phyloP scores from a whole-genome alignment of 1,140 invertebrate genomes.

The Bombus balteatus region DNA sequence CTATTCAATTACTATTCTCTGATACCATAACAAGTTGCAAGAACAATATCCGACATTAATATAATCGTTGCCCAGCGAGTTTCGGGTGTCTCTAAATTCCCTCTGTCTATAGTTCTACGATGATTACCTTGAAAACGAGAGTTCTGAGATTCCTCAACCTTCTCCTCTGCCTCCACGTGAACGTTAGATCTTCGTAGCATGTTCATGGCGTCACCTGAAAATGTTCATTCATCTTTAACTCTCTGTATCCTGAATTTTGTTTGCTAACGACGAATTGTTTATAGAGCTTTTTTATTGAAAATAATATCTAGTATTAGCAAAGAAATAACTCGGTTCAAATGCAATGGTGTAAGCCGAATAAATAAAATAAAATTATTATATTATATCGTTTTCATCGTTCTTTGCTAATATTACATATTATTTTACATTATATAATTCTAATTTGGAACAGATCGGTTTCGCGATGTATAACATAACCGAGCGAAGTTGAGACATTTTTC shows the following conservation, averaged over 20 bases:
- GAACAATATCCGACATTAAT: background rate
- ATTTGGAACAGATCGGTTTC: background rate
- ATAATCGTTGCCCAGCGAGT: background rate
- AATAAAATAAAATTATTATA: background rate
- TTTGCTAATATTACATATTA: background rate
- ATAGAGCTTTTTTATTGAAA: background rate
- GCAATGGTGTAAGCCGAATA: too few relatives aligned
- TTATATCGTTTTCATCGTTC: background rate
- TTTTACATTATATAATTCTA: background rate
- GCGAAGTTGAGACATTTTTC: background rate
- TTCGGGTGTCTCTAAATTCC: background rate
- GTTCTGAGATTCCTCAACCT: slow-evolving; percentile 25
- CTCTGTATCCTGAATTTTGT: background rate
- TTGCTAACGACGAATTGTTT: background rate
- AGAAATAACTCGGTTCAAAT: too few relatives aligned
- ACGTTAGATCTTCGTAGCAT: slow-evolving; percentile 67
- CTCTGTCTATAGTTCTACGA: background rate
- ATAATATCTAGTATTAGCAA: too few relatives aligned
- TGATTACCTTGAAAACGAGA: slow-evolving; percentile 56
- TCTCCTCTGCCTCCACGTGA: slow-evolving; percentile 38
- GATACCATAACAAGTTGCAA: background rate
- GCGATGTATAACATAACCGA: too few relatives aligned
- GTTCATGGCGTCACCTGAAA: slow-evolving; percentile 73
- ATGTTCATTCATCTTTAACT: background rate
- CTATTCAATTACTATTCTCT: background rate